Conservation (phyloP, 2,113 vertebrate genomes). For the Salvelinus fontinalis region DNA sequence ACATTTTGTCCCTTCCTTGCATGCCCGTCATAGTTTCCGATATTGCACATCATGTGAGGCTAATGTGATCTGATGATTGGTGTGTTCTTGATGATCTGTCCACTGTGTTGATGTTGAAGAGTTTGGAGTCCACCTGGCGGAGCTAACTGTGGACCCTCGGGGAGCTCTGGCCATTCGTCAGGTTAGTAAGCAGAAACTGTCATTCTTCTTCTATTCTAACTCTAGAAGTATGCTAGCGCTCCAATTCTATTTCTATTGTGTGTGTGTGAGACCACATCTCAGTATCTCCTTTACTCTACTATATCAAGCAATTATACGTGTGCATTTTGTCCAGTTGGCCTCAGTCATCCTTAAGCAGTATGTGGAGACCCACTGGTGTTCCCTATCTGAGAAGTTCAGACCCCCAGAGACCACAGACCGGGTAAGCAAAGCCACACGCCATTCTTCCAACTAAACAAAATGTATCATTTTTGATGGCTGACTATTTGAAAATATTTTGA, state of each 20-base stretch:
- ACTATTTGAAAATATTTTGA: too few species aligned
- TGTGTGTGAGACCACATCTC: too few species aligned
- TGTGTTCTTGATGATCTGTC: too few species aligned
- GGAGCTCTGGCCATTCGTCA: slow-evolving; percentile 95
- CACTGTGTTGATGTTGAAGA: slow-evolving; percentile 68
- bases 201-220: too few species aligned
- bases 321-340: slow-evolving; percentile 78
- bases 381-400: slow-evolving; percentile 96
- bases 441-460: neutral
- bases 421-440: slow-evolving; percentile 63
- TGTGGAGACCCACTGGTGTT: slow-evolving; percentile 98
- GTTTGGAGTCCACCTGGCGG: slow-evolving; percentile 96
- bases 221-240: neutral
- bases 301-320: neutral
- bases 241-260: too few species aligned
- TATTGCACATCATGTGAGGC: too few species aligned
- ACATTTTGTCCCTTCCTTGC: too few species aligned
- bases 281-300: too few species aligned
- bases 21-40: too few species aligned
- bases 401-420: slow-evolving; percentile 96
- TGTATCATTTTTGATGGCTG: too few species aligned
- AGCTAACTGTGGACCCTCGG: slow-evolving; percentile 94
- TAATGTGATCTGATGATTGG: too few species aligned
- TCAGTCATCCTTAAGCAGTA: slow-evolving; percentile 98
- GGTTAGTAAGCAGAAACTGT: slow-evolving; percentile 70